phyloP scores from a whole-genome alignment of 2,797 vertebrate species.

The Lutjanus argentimaculatus region DNA sequence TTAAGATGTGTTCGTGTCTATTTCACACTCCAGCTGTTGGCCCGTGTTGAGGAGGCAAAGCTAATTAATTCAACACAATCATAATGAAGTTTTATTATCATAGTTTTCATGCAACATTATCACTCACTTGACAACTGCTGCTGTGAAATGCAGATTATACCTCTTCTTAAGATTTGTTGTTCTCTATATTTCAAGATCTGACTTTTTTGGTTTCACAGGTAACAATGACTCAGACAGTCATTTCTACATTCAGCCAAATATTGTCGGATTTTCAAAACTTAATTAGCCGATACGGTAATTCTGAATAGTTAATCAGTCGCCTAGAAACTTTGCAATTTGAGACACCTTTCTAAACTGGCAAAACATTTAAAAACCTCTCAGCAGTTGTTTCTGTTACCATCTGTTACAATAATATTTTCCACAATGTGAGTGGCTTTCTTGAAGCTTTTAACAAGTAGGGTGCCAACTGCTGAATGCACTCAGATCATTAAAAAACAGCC shows the following conservation, averaged over 20 bases:
- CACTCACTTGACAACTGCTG: conserved; percentile 27
- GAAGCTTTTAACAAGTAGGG: conserved; percentile 6
- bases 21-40: conserved; percentile 75
- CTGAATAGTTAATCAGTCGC: conserved; percentile 24
- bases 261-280: conserved; percentile 21
- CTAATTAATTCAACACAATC: conserved; percentile 62
- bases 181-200: not conserved
- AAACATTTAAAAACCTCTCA: conserved; percentile 24
- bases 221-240: not conserved
- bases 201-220: not conserved
- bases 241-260: conserved; percentile 11
- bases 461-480: conserved; percentile 10
- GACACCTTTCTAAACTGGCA: not conserved
- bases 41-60: conserved; percentile 53
- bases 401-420: conserved; percentile 30
- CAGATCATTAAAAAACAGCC: conserved; percentile 47
- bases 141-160: conserved; percentile 7
- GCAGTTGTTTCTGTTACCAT: conserved; percentile 33
- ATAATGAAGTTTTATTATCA: conserved; percentile 50
- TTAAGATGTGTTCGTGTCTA: conserved; percentile 53
- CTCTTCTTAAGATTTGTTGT: not conserved
- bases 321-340: conserved; percentile 2
- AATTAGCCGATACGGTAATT: conserved; percentile 31
- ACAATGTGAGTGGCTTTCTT: conserved; percentile 4
- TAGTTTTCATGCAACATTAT: conserved; percentile 48